These are phyloP conservation scores for Resseliella maxima DNA, from an alignment of 2,888 invertebrate genomes.

Conservation along the genomic window DNA sequence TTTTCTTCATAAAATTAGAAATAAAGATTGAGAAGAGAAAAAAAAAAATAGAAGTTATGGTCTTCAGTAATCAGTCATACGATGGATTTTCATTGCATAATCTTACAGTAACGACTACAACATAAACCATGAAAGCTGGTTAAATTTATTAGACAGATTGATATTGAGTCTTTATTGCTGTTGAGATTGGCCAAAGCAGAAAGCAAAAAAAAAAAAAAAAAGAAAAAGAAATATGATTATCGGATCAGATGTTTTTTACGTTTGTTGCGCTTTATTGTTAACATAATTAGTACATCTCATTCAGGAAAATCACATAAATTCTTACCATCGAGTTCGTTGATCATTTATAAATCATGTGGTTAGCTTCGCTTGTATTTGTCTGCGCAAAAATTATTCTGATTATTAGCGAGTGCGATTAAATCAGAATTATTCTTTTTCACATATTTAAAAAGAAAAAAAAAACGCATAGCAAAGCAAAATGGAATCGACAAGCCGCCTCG, in stretches of 20 bases:
- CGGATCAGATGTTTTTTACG: neutral
- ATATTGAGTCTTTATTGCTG: neutral
- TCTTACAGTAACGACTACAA: neutral
- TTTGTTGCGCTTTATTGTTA: neutral
- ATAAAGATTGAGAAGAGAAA: too few species aligned
- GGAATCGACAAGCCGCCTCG: neutral
- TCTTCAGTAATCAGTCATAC: neutral
- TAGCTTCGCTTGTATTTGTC: neutral
- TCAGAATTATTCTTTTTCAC: neutral
- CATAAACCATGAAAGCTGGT: neutral
- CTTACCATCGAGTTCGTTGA: neutral
- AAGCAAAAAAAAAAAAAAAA: too few species aligned
- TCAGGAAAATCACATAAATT: conserved; percentile 20
- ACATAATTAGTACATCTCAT: neutral
- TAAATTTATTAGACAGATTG: conserved; percentile 28
- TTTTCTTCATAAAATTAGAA: neutral
- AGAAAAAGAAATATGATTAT: neutral
- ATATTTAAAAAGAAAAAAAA: neutral
- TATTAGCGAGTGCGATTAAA: neutral
- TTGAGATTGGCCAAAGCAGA: neutral
- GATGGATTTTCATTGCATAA: neutral
- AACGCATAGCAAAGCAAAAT: neutral
- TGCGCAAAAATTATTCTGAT: conserved; percentile 17
- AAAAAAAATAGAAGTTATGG: neutral
- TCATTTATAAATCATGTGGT: neutral